phyloP scores from a whole-genome alignment of 1,140 invertebrate genomes.

The Neodiprion lecontei region DNA sequence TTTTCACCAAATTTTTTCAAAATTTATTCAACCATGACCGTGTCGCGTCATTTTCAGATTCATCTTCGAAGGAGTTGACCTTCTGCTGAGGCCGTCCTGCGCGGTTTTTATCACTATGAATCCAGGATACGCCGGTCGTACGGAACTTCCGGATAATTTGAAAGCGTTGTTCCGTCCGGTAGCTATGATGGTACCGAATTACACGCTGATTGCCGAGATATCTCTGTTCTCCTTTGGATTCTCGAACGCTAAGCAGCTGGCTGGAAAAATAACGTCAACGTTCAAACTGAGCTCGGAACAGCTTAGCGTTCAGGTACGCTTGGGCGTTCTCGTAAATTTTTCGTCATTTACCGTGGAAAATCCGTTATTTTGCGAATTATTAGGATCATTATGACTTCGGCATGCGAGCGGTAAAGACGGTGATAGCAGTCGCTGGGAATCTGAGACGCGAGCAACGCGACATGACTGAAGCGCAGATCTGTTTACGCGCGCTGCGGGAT shows the following conservation, averaged over 20 bases:
- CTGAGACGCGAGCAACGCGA: constrained; percentile 71
- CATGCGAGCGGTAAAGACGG: constrained; percentile 69
- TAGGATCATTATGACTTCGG: constrained; percentile 66
- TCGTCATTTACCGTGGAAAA: background rate
- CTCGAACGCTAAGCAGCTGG: constrained; percentile 67
- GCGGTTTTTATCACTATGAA: constrained; percentile 81
- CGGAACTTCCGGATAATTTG: constrained; percentile 78
- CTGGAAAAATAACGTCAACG: constrained; percentile 75
- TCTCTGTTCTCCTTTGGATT: constrained; percentile 77
- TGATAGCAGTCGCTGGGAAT: constrained; percentile 74
- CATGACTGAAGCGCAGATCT: constrained; percentile 66
- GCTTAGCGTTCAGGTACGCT: constrained; percentile 66
- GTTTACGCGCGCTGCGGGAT: constrained; percentile 70
- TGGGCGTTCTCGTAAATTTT: background rate
- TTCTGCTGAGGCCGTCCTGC: constrained; percentile 69
- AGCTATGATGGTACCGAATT: constrained; percentile 81
- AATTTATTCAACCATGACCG: background rate
- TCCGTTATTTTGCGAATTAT: constrained; percentile 10
- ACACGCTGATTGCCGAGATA: constrained; percentile 76
- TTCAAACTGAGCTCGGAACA: constrained; percentile 77
- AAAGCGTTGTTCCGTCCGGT: constrained; percentile 77
- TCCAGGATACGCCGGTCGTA: constrained; percentile 76
- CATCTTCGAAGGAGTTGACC: constrained; percentile 71
- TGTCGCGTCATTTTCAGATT: constrained; percentile 51
- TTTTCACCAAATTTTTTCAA: background rate